A percentile compares a stretch with the other conserved stretches of the same genome.
phyloP scores from a whole-genome alignment of 2,113 vertebrate species.

The Oxyura jamaicensis region DNA sequence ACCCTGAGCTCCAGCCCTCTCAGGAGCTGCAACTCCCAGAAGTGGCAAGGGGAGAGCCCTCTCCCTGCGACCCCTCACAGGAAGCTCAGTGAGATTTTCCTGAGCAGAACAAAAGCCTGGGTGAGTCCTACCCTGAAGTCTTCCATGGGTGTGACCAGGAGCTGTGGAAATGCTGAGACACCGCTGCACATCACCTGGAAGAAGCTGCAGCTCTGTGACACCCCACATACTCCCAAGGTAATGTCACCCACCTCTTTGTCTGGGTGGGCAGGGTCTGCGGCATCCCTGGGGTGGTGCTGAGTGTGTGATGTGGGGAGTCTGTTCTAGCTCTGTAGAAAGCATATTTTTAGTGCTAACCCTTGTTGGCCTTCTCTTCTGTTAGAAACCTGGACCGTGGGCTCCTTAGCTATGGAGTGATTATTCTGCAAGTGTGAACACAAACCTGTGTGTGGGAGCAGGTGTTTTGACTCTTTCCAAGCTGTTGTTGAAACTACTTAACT shows the following conservation, averaged over 20 bases:
- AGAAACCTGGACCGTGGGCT: neutral
- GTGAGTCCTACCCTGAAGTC: constrained; percentile 8
- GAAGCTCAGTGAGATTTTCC: neutral
- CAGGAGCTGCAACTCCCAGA: neutral
- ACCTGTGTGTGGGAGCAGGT: neutral
- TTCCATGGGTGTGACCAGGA: neutral
- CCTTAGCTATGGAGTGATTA: neutral
- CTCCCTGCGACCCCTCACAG: constrained; percentile 38
- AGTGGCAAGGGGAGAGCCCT: neutral
- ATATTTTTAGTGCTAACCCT: neutral
- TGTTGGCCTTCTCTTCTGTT: neutral
- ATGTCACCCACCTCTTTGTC: neutral
- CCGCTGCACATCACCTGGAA: constrained; percentile 82
- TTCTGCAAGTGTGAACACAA: neutral
- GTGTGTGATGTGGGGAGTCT: neutral
- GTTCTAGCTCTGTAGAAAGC: neutral
- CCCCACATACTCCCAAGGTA: constrained; percentile 90
- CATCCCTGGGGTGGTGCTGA: rapidly evolving
- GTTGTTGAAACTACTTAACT: neutral
- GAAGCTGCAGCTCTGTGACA: constrained; percentile 81
- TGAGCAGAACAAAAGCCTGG: neutral
- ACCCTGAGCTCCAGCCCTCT: neutral
- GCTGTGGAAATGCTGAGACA: constrained; percentile 57
- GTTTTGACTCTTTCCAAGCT: neutral
- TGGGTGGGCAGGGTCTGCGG: neutral